Conservation (phyloP, 1,140 invertebrate genomes). For the Aphelinus atriplicis region DNA sequence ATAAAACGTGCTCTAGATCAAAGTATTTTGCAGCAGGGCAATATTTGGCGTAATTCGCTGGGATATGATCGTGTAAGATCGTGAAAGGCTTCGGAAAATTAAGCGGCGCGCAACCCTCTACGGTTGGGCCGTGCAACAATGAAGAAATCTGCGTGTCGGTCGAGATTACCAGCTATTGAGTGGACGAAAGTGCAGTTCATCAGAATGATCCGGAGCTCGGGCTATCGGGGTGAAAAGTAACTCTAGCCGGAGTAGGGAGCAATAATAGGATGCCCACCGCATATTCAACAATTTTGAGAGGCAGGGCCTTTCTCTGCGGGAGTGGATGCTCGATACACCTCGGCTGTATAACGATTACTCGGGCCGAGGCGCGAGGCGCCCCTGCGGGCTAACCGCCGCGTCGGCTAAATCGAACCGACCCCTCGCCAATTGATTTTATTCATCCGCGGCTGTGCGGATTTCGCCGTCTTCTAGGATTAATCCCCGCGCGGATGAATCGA, state of each 20-base stretch:
- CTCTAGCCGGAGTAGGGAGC: slow-evolving; percentile 49
- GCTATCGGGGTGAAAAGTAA: slow-evolving; percentile 49
- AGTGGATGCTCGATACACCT: slow-evolving; percentile 21
- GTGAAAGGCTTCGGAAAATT: too few species aligned
- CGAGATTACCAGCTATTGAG: too few species aligned
- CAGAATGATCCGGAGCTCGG: slow-evolving; percentile 25
- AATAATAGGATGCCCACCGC: slow-evolving; percentile 52
- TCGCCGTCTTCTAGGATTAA: neutral
- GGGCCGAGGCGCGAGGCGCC: slow-evolving; percentile 35
- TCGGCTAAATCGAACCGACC: too few species aligned
- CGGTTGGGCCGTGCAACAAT: too few species aligned
- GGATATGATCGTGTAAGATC: too few species aligned
- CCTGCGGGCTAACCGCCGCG: neutral
- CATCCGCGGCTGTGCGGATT: too few species aligned
- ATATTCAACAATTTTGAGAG: slow-evolving; percentile 55
- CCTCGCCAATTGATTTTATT: too few species aligned
- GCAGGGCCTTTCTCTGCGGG: slow-evolving; percentile 36
- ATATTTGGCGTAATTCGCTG: too few species aligned
- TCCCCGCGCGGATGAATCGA: neutral
- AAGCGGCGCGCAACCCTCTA: too few species aligned
- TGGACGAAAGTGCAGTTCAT: slow-evolving; percentile 43
- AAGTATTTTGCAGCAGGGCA: too few species aligned
- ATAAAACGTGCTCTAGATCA: too few species aligned
- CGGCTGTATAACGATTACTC: slow-evolving; percentile 52
- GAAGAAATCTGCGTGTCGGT: too few species aligned